Evolutionary conservation across 2,888 invertebrate species (phyloP).

Genomic region (Pogonocherus hispidulus): DNA sequence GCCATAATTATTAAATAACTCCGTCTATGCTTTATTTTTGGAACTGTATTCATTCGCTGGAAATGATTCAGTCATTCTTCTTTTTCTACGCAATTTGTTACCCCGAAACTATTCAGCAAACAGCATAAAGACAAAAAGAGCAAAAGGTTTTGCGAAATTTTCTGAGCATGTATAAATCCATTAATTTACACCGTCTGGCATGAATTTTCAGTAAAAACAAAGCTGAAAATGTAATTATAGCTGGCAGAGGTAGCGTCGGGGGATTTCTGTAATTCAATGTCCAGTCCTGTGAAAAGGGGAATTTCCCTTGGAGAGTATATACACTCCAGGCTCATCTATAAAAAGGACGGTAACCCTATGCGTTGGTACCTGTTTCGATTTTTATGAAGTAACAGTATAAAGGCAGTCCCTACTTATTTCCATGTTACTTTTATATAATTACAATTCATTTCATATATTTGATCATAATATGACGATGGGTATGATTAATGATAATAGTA

Average conservation of each 20-base stretch:
- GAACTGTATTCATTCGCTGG: slow-evolving; percentile 1
- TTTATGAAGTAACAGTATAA: no score
- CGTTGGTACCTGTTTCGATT: slow-evolving; percentile 5
- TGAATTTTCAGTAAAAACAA: slow-evolving; percentile 54
- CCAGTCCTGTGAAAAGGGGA: slow-evolving; percentile 37
- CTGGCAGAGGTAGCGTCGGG: slow-evolving; percentile 44
- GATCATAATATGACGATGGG: no score
- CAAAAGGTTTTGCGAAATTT: slow-evolving; percentile 29
- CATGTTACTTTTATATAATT: no score
- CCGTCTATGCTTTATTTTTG: neutral
- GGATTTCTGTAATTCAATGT: slow-evolving; percentile 42
- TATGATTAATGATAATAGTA: no score
- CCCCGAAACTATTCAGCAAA: slow-evolving; percentile 21
- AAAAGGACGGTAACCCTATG: slow-evolving; percentile 6
- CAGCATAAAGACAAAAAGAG: slow-evolving; percentile 12
- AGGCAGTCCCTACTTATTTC: no score
- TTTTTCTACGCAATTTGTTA: slow-evolving; percentile 26
- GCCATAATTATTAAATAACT: neutral
- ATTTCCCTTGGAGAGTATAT: slow-evolving; percentile 33
- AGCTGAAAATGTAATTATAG: slow-evolving; percentile 55
- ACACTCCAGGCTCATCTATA: slow-evolving; percentile 25
- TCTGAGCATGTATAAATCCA: slow-evolving; percentile 47
- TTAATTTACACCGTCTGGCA: slow-evolving; percentile 52
- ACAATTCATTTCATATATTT: no score
- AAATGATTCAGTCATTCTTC: slow-evolving; percentile 6